Evolutionary conservation across 2,113 vertebrate species (phyloP).

Genomic region (Mus musculus): GRCm39 chr8:106709001-106709500

Average conservation of each 20-base stretch:
- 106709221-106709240: no score
- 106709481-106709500: neutral
- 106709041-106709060: neutral
- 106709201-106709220: no score
- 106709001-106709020: neutral
- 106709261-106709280: no score
- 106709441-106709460: neutral
- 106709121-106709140: no score
- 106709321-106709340: no score
- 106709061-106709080: neutral
- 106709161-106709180: no score
- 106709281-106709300: no score
- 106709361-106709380: neutral
- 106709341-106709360: neutral
- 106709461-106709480: neutral
- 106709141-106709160: no score
- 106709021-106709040: neutral
- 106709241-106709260: no score
- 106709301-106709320: neutral
- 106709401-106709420: neutral
- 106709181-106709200: no score
- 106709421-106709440: neutral
- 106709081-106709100: no score
- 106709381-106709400: neutral
- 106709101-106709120: no score